These are phyloP conservation scores for Lucinisca nassula DNA, from an alignment of 2,888 invertebrate species.

Conservation along the genomic window DNA sequence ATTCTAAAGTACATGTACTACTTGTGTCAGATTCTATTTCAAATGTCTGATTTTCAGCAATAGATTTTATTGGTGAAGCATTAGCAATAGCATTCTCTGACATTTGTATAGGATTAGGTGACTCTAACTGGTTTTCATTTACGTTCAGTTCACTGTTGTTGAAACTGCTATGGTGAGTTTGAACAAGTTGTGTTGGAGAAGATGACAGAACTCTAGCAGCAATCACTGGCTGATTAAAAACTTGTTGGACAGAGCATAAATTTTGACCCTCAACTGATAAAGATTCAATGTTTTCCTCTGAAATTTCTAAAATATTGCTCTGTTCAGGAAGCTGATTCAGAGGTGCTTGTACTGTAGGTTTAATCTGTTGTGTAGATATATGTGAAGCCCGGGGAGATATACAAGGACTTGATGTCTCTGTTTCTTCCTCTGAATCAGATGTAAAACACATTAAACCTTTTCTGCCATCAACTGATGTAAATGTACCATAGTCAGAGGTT, in stretches of 20 bases:
- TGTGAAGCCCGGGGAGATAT: conserved; percentile 58
- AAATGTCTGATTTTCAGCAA: too few relatives aligned
- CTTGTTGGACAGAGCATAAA: conserved; percentile 38
- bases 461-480: conserved; percentile 72
- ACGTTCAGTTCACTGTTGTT: neutral
- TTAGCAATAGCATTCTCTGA: too few relatives aligned
- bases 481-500: conserved; percentile 76
- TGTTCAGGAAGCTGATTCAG: conserved; percentile 27
- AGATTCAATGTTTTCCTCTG: conserved; percentile 17
- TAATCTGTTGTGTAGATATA: neutral
- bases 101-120: too few relatives aligned
- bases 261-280: conserved; percentile 39
- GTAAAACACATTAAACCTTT: conserved; percentile 66
- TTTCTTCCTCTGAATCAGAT: conserved; percentile 67
- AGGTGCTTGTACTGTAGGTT: neutral
- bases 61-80: too few relatives aligned
- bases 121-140: neutral
- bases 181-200: conserved; percentile 20
- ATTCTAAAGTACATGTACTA: conserved; percentile 49
- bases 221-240: conserved; percentile 2
- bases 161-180: neutral
- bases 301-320: conserved; percentile 8
- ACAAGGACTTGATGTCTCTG: conserved; percentile 14
- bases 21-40: conserved; percentile 50
- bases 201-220: conserved; percentile 12